Percentiles rank a stretch among this genome's conserved stretches.
phyloP scores from a whole-genome alignment of 2,797 vertebrate genomes.

The Hippocampus kuda region DNA sequence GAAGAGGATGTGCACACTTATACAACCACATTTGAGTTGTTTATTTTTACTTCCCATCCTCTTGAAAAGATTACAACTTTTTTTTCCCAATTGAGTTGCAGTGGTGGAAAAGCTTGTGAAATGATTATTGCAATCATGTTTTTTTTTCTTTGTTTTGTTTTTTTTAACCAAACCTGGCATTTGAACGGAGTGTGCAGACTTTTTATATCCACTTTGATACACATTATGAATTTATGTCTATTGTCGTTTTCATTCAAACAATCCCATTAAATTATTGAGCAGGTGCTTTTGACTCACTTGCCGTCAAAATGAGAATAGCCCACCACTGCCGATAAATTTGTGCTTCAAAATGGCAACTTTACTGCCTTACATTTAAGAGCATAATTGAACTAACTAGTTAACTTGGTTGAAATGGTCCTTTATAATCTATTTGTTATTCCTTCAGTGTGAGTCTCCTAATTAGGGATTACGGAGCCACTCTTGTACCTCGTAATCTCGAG shows the following conservation, averaged over 20 bases:
- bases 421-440: constrained; percentile 56
- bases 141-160: too few relatives aligned
- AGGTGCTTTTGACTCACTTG: not conserved
- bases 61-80: too few relatives aligned
- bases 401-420: constrained; percentile 38
- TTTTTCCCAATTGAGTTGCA: too few relatives aligned
- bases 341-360: constrained; percentile 13
- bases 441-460: constrained; percentile 39
- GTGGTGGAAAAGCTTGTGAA: too few relatives aligned
- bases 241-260: not conserved
- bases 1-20: too few relatives aligned
- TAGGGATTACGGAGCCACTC: constrained; percentile 51
- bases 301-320: constrained; percentile 5
- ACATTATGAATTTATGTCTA: not conserved
- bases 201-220: too few relatives aligned
- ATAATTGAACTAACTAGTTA: constrained; percentile 6
- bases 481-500: constrained; percentile 56
- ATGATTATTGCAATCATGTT: too few relatives aligned
- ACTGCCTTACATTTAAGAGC: constrained; percentile 25
- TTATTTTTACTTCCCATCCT: too few relatives aligned
- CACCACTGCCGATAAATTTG: constrained; percentile 44
- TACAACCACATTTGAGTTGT: too few relatives aligned
- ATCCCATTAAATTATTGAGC: not conserved
- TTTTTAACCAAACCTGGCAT: too few relatives aligned
- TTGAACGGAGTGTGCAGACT: too few relatives aligned